Percentiles rank a stretch among this genome's conserved stretches.
phyloP scores from a whole-genome alignment of 2,113 vertebrate genomes.

The Crypturellus undulatus region DNA sequence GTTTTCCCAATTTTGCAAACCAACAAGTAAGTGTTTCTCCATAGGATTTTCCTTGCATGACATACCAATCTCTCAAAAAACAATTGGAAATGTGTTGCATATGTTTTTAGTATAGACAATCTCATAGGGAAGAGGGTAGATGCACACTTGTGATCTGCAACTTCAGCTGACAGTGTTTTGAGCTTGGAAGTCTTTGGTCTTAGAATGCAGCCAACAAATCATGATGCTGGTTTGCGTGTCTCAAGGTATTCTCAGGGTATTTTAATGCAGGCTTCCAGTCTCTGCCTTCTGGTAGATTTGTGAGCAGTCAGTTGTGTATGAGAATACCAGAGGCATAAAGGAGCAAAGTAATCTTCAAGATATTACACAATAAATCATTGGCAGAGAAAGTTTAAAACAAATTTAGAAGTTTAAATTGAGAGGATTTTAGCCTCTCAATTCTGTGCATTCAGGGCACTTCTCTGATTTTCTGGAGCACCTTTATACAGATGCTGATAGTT shows the following conservation, averaged over 20 bases:
- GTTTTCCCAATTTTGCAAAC: conserved; percentile 97
- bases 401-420: too few species aligned
- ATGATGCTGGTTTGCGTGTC: rapidly evolving
- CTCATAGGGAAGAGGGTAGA: not conserved
- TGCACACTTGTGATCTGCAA: not conserved
- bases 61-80: not conserved
- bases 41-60: not conserved
- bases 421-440: not conserved
- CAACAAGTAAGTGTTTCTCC: conserved; percentile 89
- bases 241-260: not conserved
- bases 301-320: not conserved
- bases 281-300: not conserved
- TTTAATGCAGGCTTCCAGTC: not conserved
- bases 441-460: not conserved
- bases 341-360: not conserved
- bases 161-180: not conserved
- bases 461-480: not conserved
- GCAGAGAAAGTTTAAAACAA: not conserved
- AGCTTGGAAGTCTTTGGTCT: not conserved
- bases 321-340: not conserved
- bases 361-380: not conserved
- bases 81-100: not conserved
- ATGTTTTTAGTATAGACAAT: not conserved
- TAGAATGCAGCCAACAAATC: not conserved
- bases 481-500: not conserved